Evolutionary conservation across 2,113 vertebrate genomes (phyloP).

Genomic region (Marmota monax): DNA sequence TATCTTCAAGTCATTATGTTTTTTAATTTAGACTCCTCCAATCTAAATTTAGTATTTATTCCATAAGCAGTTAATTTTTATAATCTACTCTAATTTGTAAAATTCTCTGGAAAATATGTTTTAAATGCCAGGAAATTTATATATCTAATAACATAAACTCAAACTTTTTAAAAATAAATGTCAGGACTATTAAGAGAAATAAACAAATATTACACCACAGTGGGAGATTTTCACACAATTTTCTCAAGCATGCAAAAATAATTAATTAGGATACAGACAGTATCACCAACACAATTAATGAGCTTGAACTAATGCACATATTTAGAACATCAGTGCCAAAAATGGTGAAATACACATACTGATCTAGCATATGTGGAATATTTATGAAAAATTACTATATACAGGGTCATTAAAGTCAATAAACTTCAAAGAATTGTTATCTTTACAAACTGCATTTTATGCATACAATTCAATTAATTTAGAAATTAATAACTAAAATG

Average conservation of each 20-base stretch:
- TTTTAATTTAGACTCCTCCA: not conserved
- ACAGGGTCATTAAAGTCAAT: not conserved
- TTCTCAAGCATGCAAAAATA: constrained; percentile 20
- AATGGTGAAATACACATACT: constrained; percentile 22
- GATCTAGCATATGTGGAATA: not conserved
- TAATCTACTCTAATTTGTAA: not conserved
- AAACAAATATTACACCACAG: not conserved
- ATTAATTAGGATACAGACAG: not conserved
- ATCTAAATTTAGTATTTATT: not conserved
- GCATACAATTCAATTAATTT: not conserved
- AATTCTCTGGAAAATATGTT: not conserved
- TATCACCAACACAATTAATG: constrained; percentile 6
- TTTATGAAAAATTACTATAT: constrained; percentile 47
- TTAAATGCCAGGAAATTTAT: not conserved
- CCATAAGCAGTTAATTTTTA: not conserved
- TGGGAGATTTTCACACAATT: constrained; percentile 17
- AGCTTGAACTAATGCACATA: not conserved
- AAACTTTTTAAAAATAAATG: not conserved
- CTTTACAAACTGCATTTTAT: not conserved
- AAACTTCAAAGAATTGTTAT: not conserved
- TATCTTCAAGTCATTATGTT: not conserved
- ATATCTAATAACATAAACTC: not conserved
- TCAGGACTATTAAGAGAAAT: constrained; percentile 10
- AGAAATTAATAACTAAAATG: constrained; percentile 15
- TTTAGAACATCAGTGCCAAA: constrained; percentile 17